Evolutionary conservation across 1,140 invertebrate species (phyloP).

Genomic region (Hylyphantes graminicola): DNA sequence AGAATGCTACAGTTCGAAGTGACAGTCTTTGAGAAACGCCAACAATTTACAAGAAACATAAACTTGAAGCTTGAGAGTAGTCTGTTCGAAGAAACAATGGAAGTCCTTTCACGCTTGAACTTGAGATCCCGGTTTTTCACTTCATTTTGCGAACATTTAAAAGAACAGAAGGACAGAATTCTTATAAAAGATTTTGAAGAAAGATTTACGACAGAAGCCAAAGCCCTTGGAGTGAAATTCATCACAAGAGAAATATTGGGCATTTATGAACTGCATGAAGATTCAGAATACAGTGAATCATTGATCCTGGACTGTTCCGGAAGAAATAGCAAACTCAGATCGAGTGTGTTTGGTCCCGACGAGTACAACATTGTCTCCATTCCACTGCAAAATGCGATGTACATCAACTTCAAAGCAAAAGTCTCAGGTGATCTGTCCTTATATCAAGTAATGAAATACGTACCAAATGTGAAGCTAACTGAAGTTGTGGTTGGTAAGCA

Average conservation of each 20-base stretch:
- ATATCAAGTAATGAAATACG: conserved; percentile 30
- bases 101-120: conserved; percentile 4
- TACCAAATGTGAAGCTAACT: neutral
- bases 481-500: conserved; percentile 12
- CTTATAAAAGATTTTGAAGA: conserved; percentile 37
- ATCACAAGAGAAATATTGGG: neutral
- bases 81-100: neutral
- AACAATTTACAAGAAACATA: conserved; percentile 30
- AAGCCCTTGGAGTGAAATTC: conserved; percentile 12
- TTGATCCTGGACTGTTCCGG: conserved; percentile 28
- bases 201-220: conserved; percentile 14
- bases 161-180: conserved; percentile 6
- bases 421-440: neutral
- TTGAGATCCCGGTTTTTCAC: neutral
- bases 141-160: neutral
- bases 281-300: neutral
- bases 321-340: conserved; percentile 22
- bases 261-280: neutral
- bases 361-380: neutral
- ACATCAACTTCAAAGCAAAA: conserved; percentile 27
- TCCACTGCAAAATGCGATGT: conserved; percentile 23
- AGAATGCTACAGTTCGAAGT: neutral
- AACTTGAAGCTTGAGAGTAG: conserved; percentile 13
- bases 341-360: conserved; percentile 2
- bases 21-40: conserved; percentile 25